Evolutionary conservation across 2,888 invertebrate genomes (phyloP).

Genomic region (Timandra comae): DNA sequence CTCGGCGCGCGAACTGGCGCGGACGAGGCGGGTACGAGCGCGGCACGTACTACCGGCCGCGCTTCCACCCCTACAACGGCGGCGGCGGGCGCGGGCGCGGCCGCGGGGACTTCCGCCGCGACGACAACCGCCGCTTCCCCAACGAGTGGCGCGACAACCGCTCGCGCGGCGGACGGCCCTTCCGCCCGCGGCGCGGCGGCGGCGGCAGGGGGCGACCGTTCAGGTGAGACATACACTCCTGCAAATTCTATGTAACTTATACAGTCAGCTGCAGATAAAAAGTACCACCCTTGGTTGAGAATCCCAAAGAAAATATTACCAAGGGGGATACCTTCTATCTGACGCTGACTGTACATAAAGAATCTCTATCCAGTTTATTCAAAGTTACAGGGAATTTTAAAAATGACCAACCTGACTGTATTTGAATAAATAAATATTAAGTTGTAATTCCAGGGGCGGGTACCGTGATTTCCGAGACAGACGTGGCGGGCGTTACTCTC

Average conservation of each 20-base stretch:
- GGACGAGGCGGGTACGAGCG: conserved; percentile 80
- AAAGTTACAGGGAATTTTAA: no score
- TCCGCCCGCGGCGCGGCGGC: conserved; percentile 57
- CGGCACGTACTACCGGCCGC: conserved; percentile 87
- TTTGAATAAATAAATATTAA: not conserved
- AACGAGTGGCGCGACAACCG: conserved; percentile 52
- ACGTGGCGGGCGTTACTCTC: conserved; percentile 74
- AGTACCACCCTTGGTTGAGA: no score
- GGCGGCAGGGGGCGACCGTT: conserved; percentile 64
- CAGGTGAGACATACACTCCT: no score
- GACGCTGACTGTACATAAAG: no score
- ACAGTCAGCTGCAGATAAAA: no score
- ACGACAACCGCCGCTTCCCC: conserved; percentile 52
- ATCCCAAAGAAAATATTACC: no score
- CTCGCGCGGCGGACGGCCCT: conserved; percentile 54
- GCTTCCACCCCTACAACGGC: conserved; percentile 82
- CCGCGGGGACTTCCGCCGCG: conserved; percentile 58
- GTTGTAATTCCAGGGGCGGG: conserved; percentile 50
- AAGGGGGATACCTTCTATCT: no score
- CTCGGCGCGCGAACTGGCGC: conserved; percentile 70
- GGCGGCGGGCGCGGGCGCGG: conserved; percentile 69
- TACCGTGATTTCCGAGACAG: conserved; percentile 83
- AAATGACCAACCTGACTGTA: no score
- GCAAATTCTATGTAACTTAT: no score
- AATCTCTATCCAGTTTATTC: not conserved